Base-by-base conservation (phyloP, 2,888 invertebrate species). In the Noctua fimbriata region DNA sequence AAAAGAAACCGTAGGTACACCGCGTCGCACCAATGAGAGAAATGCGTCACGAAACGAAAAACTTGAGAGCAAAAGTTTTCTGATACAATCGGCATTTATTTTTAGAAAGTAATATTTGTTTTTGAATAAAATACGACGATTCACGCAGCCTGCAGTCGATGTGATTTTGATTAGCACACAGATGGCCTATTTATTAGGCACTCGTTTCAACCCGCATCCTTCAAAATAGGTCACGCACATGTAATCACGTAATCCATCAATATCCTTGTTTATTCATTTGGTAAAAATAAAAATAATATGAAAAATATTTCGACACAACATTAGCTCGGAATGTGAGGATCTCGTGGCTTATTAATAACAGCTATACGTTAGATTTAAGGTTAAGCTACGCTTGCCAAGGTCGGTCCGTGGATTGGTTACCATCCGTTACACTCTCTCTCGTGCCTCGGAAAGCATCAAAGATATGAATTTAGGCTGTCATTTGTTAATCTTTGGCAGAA, bases 191-290 rank as follows among this genome's bases (percentile, higher is more conserved):
- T 88, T 86, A 55, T 69, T 69, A 69, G 58, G 76, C 21, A 74
- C 67, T 74, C 67, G 69, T 79, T 80, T 65, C 67, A 79, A 63
- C 73, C 82, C 79, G 76, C 69, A 84, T 76, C 78, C 69, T 78
- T 74, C 66, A 73, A 89, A 84, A 88, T 89, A 80, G 88, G 87
- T 81, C 88, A 85, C 79, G 79, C 82, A 65, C 28, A 80, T 75
- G 65, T 78, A 76, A 82, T 81, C 58, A 82, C 79, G 73, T 79
- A 66, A 86, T 88, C 81, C 79, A 86, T 87, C 81, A 86, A 88
- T 88, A 78, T 73, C 73, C 76, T 74, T 88, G 78, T 86, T 79
- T 82, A 55, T 76, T 76, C 72, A 69, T 21, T 81, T 73, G 69
- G 58, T 44, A 41, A 41, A 79, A 67, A 65, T 72, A 49, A 72